A percentile compares a stretch with the other conserved stretches of the same genome.
phyloP scores from a whole-genome alignment of 2,888 invertebrate species.

The Tetramorium bicarinatum region DNA sequence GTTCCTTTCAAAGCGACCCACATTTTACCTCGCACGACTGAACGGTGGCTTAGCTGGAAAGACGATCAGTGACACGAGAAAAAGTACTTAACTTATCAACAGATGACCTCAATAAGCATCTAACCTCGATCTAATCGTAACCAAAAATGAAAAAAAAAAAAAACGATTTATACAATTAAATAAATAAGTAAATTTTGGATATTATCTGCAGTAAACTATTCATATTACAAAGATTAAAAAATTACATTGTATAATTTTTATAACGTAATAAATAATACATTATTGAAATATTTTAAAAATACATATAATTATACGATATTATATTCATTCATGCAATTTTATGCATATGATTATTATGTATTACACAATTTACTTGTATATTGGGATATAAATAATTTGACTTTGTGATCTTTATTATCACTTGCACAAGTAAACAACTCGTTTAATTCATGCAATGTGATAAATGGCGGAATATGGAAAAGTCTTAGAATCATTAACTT shows the following conservation, averaged over 20 bases:
- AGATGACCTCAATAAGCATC: conserved; percentile 46
- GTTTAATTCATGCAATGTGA: neutral
- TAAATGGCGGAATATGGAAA: neutral
- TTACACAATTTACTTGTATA: neutral
- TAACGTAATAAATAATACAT: neutral
- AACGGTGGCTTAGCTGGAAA: conserved; percentile 42
- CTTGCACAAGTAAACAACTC: conserved; percentile 4
- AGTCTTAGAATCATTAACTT: neutral
- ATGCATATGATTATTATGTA: neutral
- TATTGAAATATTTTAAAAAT: neutral
- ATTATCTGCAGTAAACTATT: neutral
- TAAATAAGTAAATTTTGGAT: neutral
- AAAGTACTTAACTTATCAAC: conserved; percentile 55
- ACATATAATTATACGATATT: neutral
- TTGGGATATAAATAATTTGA: conserved; percentile 3
- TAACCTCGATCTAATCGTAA: conserved; percentile 28
- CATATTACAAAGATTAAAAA: neutral
- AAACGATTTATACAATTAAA: neutral
- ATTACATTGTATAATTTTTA: neutral
- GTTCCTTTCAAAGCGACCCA: conserved; percentile 41
- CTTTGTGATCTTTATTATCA: conserved; percentile 28
- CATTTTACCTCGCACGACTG: conserved; percentile 33
- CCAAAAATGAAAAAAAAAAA: conserved; percentile 36
- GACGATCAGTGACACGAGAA: conserved; percentile 54
- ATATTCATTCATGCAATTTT: neutral